A percentile compares a stretch with the other conserved stretches of the same genome.
Evolutionary conservation across 1,140 invertebrate species (phyloP).

Genomic region (Ostrea denselamellosa): DNA sequence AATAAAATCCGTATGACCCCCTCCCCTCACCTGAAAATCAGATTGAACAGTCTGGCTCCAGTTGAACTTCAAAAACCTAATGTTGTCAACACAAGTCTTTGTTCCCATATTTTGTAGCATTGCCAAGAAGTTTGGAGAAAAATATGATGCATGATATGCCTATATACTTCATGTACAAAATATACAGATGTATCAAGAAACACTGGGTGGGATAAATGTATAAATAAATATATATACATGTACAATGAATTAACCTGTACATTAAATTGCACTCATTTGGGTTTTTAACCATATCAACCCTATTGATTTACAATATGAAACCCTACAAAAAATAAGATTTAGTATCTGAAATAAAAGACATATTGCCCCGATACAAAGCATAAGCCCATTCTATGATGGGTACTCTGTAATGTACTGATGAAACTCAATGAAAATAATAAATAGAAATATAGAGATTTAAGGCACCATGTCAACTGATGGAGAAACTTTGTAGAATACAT

Average conservation of each 20-base stretch:
- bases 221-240: not conserved
- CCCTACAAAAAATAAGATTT: not conserved
- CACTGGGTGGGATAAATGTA: slow-evolving; percentile 19
- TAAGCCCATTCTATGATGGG: not conserved
- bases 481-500: not conserved
- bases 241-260: not conserved
- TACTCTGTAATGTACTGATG: not conserved
- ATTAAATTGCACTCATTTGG: slow-evolving; percentile 1
- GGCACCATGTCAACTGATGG: not conserved
- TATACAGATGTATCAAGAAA: not conserved
- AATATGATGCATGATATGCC: not conserved
- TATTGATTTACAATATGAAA: not conserved
- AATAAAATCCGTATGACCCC: not conserved
- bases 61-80: not conserved
- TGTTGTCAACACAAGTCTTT: not conserved
- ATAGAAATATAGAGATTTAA: not conserved
- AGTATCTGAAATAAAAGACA: not conserved
- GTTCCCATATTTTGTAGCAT: too few species aligned
- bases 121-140: not conserved
- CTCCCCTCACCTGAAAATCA: not conserved
- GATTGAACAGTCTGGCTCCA: not conserved
- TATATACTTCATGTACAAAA: not conserved
- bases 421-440: not conserved
- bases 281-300: not conserved
- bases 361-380: not conserved